Percentiles rank a stretch among this genome's conserved stretches.
phyloP scores from a whole-genome alignment of 2,797 vertebrate genomes.

The Lates japonicus region DNA sequence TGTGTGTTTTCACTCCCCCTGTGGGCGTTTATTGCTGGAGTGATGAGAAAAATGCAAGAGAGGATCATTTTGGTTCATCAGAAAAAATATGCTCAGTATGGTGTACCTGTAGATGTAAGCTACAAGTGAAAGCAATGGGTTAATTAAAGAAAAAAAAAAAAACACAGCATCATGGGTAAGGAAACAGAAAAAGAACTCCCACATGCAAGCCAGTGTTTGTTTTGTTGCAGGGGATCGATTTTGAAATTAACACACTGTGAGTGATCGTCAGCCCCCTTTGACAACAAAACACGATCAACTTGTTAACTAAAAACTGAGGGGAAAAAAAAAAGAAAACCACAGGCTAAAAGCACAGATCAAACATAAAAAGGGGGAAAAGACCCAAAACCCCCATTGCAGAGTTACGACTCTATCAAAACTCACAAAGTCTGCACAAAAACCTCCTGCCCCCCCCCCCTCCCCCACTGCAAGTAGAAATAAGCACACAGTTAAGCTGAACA shows the following conservation, averaged over 20 bases:
- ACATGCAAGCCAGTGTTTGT: conserved; percentile 86
- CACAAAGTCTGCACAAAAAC: conserved; percentile 84
- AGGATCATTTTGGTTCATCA: background rate
- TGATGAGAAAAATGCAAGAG: conserved; percentile 7
- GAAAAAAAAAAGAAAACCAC: conserved; percentile 53
- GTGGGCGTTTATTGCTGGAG: background rate
- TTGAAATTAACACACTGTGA: conserved; percentile 62
- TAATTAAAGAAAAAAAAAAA: conserved; percentile 67
- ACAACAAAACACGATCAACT: conserved; percentile 83
- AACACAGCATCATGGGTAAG: conserved; percentile 79
- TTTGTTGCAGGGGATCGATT: conserved; percentile 84
- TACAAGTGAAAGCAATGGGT: conserved; percentile 72
- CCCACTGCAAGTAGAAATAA: conserved; percentile 91
- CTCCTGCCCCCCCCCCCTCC: conserved; percentile 66
- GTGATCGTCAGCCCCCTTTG: conserved; percentile 71
- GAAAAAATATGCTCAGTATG: conserved; percentile 22
- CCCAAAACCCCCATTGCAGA: conserved; percentile 78
- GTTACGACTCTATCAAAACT: conserved; percentile 85
- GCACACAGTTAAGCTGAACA: conserved; percentile 99
- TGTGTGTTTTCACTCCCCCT: background rate
- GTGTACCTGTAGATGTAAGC: conserved; percentile 59
- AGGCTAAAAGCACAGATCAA: conserved; percentile 89
- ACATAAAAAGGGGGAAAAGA: conserved; percentile 84
- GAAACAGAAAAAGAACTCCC: conserved; percentile 70
- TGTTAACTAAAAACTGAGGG: conserved; percentile 77